Evolutionary conservation across 2,888 invertebrate genomes (phyloP).

Genomic region (Pheosia tremula): DNA sequence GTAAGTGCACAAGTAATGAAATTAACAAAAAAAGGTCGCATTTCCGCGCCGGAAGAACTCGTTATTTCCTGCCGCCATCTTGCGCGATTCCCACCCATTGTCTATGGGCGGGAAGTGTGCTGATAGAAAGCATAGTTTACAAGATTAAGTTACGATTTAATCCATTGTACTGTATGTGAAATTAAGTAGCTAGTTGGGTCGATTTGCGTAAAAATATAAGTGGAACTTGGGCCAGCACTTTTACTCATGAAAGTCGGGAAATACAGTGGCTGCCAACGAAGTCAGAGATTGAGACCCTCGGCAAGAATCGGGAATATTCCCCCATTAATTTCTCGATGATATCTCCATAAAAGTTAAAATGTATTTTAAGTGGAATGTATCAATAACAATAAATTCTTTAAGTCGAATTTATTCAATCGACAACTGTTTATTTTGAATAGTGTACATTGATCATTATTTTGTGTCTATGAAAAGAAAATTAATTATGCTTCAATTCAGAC

Average conservation of each 20-base stretch:
- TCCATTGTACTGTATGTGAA: slow-evolving; percentile 32
- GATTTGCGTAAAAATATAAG: too few relatives aligned
- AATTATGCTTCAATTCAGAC: slow-evolving; percentile 12
- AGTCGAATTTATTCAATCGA: neutral
- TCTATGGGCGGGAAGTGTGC: slow-evolving; percentile 41
- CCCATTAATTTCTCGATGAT: too few relatives aligned
- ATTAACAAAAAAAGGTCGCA: slow-evolving; percentile 32
- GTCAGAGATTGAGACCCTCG: too few relatives aligned
- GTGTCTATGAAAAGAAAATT: slow-evolving; percentile 8
- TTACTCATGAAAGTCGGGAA: too few relatives aligned
- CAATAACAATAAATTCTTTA: too few relatives aligned
- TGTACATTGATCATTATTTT: neutral
- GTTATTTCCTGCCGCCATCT: slow-evolving; percentile 49
- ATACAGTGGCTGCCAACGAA: too few relatives aligned
- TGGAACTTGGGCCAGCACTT: too few relatives aligned
- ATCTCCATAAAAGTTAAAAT: too few relatives aligned
- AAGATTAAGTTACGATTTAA: slow-evolving; percentile 24
- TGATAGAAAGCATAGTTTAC: slow-evolving; percentile 47
- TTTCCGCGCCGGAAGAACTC: slow-evolving; percentile 38
- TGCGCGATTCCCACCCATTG: slow-evolving; percentile 56
- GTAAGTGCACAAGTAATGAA: slow-evolving; percentile 31
- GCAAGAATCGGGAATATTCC: too few relatives aligned
- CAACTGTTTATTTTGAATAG: neutral
- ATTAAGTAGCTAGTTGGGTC: neutral
- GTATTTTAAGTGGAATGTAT: too few relatives aligned